Evolutionary conservation across 2,797 vertebrate genomes (phyloP).

Genomic region (Lophura swinhoii): DNA sequence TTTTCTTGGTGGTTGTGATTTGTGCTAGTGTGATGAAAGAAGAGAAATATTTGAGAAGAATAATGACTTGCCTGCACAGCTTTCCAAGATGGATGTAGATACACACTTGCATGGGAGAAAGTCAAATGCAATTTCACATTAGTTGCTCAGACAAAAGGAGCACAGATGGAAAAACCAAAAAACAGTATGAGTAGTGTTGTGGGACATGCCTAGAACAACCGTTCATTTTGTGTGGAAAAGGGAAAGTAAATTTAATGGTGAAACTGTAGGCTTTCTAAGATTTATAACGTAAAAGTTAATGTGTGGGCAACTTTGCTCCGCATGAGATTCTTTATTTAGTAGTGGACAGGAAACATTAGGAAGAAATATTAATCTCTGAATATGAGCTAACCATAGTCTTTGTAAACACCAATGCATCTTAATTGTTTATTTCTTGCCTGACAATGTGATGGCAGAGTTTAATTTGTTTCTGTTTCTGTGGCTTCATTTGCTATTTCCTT

Average conservation of each 20-base stretch:
- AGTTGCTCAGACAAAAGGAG: background rate
- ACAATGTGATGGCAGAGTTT: background rate
- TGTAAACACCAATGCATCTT: background rate
- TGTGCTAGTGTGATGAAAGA: background rate
- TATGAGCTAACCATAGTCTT: background rate
- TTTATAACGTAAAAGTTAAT: background rate
- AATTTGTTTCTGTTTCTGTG: background rate
- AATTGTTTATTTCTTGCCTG: background rate
- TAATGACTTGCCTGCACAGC: background rate
- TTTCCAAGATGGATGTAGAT: background rate
- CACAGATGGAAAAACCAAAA: background rate
- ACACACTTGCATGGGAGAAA: background rate
- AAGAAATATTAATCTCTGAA: background rate
- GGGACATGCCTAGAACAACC: background rate
- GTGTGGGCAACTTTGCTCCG: background rate
- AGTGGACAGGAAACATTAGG: background rate
- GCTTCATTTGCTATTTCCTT: background rate
- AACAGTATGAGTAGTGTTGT: background rate
- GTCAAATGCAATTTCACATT: background rate
- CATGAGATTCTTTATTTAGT: constrained; percentile 18
- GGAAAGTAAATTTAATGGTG: background rate
- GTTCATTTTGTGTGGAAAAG: background rate
- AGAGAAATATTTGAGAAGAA: background rate
- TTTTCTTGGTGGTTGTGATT: background rate
- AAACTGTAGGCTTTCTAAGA: background rate